These are phyloP conservation scores for Reticulitermes speratus DNA, from an alignment of 1,140 invertebrate genomes.

Conservation along the genomic window DNA sequence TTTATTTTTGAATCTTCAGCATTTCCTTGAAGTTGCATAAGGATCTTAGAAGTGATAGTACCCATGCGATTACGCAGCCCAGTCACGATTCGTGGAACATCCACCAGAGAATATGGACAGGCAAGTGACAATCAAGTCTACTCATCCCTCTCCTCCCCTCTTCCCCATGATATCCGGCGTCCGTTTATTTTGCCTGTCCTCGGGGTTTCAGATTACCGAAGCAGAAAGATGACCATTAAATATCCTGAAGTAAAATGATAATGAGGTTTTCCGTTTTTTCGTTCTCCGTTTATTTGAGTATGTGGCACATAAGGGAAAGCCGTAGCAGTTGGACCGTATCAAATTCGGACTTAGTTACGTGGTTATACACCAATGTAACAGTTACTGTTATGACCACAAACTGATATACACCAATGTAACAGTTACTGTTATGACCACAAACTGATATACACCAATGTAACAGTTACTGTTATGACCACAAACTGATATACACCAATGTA, in stretches of 20 bases:
- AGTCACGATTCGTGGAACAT: background rate
- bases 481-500: too few species aligned
- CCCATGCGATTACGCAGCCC: background rate
- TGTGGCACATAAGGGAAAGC: background rate
- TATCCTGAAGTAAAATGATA: background rate
- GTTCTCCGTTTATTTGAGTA: background rate
- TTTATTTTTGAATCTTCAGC: background rate
- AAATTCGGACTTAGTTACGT: background rate
- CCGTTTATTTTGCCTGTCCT: background rate
- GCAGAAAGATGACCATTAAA: background rate
- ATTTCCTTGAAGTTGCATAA: background rate
- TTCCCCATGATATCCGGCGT: background rate
- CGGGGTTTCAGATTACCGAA: background rate
- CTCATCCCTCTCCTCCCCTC: background rate
- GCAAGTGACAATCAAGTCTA: background rate
- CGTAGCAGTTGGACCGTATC: background rate
- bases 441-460: too few species aligned
- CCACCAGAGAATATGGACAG: slow-evolving; percentile 5
- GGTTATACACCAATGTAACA: too few species aligned
- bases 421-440: too few species aligned
- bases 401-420: too few species aligned
- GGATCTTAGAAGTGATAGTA: slow-evolving; percentile 6
- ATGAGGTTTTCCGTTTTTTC: background rate
- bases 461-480: too few species aligned
- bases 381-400: too few species aligned